Percentiles rank a stretch among this genome's conserved stretches.
phyloP scores from a whole-genome alignment of 2,888 invertebrate genomes.

The Spilarctia lutea region DNA sequence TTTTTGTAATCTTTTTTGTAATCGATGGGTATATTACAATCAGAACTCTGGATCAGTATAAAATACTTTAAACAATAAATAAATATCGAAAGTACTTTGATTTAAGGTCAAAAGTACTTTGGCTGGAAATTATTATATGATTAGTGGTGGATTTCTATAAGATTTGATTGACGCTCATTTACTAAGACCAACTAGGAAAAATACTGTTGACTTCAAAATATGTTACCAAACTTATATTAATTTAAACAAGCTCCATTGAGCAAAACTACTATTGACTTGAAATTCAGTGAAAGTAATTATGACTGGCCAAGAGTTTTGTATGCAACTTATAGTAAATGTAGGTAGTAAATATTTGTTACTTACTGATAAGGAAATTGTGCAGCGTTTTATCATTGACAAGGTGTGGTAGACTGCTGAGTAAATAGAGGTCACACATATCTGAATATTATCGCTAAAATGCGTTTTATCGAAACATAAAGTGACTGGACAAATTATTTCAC shows the following conservation, averaged over 20 bases:
- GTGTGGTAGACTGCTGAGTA: conserved; percentile 33
- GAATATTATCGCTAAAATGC: neutral
- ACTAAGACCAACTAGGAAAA: too few species aligned
- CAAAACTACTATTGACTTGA: neutral
- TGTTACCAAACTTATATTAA: too few species aligned
- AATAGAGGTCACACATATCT: conserved; percentile 10
- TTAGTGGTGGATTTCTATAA: too few species aligned
- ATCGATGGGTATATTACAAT: neutral
- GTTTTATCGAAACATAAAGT: neutral
- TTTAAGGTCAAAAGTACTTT: too few species aligned
- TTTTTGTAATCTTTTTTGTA: neutral
- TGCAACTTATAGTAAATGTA: neutral
- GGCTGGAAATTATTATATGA: too few species aligned
- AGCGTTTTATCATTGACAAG: conserved; percentile 33
- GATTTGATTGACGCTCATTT: too few species aligned
- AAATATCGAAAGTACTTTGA: too few species aligned
- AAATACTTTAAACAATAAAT: too few species aligned
- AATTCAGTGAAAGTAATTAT: neutral
- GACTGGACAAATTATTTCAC: neutral
- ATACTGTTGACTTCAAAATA: too few species aligned
- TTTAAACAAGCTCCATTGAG: too few species aligned
- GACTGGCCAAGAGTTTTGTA: neutral
- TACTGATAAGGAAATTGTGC: conserved; percentile 31
- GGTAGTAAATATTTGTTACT: conserved; percentile 11
- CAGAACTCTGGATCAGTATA: neutral